Evolutionary conservation across 1,140 invertebrate genomes (phyloP).

Genomic region (Sarcophaga peregrina): DNA sequence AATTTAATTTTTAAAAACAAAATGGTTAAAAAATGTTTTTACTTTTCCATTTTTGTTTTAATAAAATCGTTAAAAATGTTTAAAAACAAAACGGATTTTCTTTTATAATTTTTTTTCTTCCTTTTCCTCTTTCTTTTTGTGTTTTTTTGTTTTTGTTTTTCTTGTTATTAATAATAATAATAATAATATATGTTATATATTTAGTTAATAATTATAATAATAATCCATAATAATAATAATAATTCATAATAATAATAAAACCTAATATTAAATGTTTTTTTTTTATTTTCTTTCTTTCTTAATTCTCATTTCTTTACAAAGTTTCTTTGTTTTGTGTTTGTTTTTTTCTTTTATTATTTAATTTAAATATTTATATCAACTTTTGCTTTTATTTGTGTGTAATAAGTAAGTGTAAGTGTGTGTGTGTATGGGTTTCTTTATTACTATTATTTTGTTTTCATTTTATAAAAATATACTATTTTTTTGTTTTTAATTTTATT

Average conservation of each 20-base stretch:
- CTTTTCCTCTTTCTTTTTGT: too few species aligned
- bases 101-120: background rate
- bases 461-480: constrained; percentile 24
- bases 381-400: background rate
- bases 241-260: background rate
- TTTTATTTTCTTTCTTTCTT: background rate
- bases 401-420: background rate
- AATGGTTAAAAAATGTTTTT: background rate
- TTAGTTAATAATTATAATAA: too few species aligned
- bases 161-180: too few species aligned
- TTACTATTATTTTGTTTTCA: background rate
- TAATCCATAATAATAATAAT: too few species aligned
- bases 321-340: background rate
- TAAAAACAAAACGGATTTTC: background rate
- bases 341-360: background rate
- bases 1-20: background rate
- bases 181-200: too few species aligned
- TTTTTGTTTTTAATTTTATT: background rate
- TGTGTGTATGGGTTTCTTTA: background rate
- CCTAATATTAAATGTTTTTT: background rate
- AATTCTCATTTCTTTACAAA: constrained; percentile 24
- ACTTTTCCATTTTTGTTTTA: background rate
- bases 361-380: constrained; percentile 3
- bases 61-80: constrained; percentile 21
- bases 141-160: too few species aligned